These are phyloP conservation scores for Lateolabrax maculatus DNA, from an alignment of 2,797 vertebrate genomes.

Conservation along the genomic window DNA sequence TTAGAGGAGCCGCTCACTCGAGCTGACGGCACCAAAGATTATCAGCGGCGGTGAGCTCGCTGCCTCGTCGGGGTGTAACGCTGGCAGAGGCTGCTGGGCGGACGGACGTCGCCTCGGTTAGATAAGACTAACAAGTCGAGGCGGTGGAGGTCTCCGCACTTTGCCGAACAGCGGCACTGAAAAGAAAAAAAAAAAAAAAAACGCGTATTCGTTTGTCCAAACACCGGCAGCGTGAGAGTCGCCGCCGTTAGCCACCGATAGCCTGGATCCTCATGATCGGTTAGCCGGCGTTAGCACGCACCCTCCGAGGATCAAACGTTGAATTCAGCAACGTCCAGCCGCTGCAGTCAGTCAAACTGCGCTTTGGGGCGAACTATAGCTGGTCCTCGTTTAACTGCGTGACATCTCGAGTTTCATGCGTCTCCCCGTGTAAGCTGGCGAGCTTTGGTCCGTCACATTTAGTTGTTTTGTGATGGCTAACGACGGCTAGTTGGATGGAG, in stretches of 20 bases:
- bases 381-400: background rate
- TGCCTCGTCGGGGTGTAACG: constrained; percentile 46
- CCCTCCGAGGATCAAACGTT: constrained; percentile 24
- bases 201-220: background rate
- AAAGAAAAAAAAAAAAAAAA: too few species aligned
- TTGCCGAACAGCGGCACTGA: too few species aligned
- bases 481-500: constrained; percentile 45
- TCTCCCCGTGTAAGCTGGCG: background rate
- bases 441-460: too few species aligned
- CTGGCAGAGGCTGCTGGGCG: background rate
- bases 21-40: constrained; percentile 71
- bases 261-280: constrained; percentile 39
- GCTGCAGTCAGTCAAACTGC: background rate
- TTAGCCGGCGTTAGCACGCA: constrained; percentile 33
- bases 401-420: fast-evolving
- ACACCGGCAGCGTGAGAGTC: background rate
- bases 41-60: constrained; percentile 53
- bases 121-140: background rate
- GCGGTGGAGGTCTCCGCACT: fast-evolving
- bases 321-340: background rate
- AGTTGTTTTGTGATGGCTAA: constrained; percentile 49
- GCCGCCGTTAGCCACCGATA: constrained; percentile 55
- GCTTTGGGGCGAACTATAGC: background rate
- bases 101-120: constrained; percentile 24
- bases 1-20: constrained; percentile 18